Evolutionary conservation across 2,888 invertebrate species (phyloP).

Genomic region (Tillus elongatus): DNA sequence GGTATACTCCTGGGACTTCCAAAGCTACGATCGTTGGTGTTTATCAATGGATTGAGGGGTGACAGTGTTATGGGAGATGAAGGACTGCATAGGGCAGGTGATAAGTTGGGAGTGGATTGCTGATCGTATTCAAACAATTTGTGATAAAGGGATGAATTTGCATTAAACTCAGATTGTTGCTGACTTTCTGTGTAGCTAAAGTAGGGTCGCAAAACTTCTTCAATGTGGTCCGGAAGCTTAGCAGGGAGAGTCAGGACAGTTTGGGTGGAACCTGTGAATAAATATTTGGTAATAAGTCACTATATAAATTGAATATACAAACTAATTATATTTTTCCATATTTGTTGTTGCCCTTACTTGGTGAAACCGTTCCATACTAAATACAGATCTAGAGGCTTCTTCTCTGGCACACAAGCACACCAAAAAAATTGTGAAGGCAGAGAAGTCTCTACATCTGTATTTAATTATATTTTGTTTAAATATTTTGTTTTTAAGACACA

Average conservation of each 20-base stretch:
- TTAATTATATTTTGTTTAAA: too few species aligned
- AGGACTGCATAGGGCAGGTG: slow-evolving; percentile 3
- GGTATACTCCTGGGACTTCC: slow-evolving; percentile 20
- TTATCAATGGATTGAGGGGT: slow-evolving; percentile 19
- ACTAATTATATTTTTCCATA: too few species aligned
- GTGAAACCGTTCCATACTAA: too few species aligned
- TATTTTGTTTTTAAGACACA: too few species aligned
- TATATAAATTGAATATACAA: too few species aligned
- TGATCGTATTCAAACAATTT: slow-evolving; percentile 34
- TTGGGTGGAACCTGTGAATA: slow-evolving; percentile 51
- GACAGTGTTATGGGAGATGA: slow-evolving; percentile 30
- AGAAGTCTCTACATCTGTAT: too few species aligned
- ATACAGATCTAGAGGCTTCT: too few species aligned
- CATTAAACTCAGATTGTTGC: slow-evolving; percentile 19
- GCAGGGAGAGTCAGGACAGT: slow-evolving; percentile 57
- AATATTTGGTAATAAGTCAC: too few species aligned
- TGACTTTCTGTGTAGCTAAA: slow-evolving; percentile 48
- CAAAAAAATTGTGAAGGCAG: too few species aligned
- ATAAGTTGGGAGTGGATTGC: too few species aligned
- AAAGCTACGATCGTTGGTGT: slow-evolving; percentile 10
- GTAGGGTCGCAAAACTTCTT: slow-evolving; percentile 53
- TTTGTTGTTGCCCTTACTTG: too few species aligned
- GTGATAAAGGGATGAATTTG: slow-evolving; percentile 31
- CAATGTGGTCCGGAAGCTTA: slow-evolving; percentile 52
- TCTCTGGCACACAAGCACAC: too few species aligned